These are phyloP conservation scores for Bombus soroeensis DNA, from an alignment of 1,140 invertebrate genomes.

Conservation along the genomic window DNA sequence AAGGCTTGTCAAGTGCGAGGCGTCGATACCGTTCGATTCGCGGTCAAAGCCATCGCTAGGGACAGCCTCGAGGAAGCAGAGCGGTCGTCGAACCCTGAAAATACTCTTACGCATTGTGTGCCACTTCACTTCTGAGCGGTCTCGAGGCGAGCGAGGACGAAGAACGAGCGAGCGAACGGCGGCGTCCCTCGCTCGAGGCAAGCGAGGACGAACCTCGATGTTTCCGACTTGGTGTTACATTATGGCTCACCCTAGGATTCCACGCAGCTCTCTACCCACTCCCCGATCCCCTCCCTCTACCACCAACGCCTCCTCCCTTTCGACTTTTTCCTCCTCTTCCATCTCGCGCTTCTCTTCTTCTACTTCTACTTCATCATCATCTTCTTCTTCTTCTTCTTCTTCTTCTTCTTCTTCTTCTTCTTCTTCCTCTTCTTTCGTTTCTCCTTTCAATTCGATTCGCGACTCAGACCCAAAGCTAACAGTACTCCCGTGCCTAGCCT, in stretches of 20 bases:
- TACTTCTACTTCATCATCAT: slow-evolving; percentile 7
- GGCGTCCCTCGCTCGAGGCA: slow-evolving; percentile 43
- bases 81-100: slow-evolving; percentile 79
- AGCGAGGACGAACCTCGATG: slow-evolving; percentile 57
- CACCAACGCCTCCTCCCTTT: slow-evolving; percentile 29
- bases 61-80: slow-evolving; percentile 76
- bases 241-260: slow-evolving; percentile 55
- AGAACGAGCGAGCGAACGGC: slow-evolving; percentile 45
- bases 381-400: background rate
- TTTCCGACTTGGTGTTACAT: slow-evolving; percentile 60
- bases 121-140: slow-evolving; percentile 78
- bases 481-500: slow-evolving; percentile 67
- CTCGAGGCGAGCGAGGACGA: slow-evolving; percentile 52
- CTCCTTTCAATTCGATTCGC: slow-evolving; percentile 40
- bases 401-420: background rate
- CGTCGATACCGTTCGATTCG: slow-evolving; percentile 47
- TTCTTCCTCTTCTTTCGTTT: background rate
- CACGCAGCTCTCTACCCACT: slow-evolving; percentile 18
- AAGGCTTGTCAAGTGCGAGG: slow-evolving; percentile 24
- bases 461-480: slow-evolving; percentile 61
- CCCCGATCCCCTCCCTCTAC: slow-evolving; percentile 13
- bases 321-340: background rate
- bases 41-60: slow-evolving; percentile 45
- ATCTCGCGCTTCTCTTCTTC: background rate
- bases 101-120: slow-evolving; percentile 82